These are phyloP conservation scores for Cheumatopsyche charites DNA, from an alignment of 1,140 invertebrate genomes.

Conservation along the genomic window DNA sequence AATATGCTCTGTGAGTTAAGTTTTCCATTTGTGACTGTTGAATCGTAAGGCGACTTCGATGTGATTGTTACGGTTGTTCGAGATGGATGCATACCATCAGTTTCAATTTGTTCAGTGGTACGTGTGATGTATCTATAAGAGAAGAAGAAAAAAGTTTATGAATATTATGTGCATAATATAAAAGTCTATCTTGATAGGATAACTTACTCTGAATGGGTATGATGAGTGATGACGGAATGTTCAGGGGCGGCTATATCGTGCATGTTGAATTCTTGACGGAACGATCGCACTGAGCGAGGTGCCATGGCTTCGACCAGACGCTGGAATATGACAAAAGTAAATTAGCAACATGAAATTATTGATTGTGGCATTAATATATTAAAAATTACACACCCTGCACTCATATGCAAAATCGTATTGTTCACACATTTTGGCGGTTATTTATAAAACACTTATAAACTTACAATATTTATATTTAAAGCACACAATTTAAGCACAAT, in stretches of 20 bases:
- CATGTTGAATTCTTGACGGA: conserved; percentile 80
- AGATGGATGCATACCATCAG: conserved; percentile 51
- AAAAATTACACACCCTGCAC: conserved; percentile 62
- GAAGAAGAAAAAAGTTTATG: conserved; percentile 16
- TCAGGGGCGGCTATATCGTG: conserved; percentile 71
- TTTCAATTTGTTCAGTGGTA: conserved; percentile 54
- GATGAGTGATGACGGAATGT: conserved; percentile 66
- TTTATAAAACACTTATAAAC: conserved; percentile 43
- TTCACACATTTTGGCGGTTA: conserved; percentile 55
- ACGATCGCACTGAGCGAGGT: conserved; percentile 73
- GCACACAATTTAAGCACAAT: conserved; percentile 12
- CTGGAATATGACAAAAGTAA: conserved; percentile 53
- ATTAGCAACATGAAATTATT: conserved; percentile 1
- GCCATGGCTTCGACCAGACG: conserved; percentile 72
- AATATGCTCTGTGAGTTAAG: conserved; percentile 55
- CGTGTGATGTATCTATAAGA: conserved; percentile 56
- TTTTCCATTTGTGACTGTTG: conserved; percentile 60
- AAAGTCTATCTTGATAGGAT: neutral
- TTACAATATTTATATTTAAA: conserved; percentile 31
- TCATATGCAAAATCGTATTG: conserved; percentile 66
- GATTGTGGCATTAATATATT: conserved; percentile 28
- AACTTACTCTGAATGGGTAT: conserved; percentile 64
- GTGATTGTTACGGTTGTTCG: conserved; percentile 52
- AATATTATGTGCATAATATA: neutral
- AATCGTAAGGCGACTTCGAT: conserved; percentile 50